These are phyloP conservation scores for Mustela nigripes DNA, from an alignment of 2,113 vertebrate species.

Conservation along the genomic window DNA sequence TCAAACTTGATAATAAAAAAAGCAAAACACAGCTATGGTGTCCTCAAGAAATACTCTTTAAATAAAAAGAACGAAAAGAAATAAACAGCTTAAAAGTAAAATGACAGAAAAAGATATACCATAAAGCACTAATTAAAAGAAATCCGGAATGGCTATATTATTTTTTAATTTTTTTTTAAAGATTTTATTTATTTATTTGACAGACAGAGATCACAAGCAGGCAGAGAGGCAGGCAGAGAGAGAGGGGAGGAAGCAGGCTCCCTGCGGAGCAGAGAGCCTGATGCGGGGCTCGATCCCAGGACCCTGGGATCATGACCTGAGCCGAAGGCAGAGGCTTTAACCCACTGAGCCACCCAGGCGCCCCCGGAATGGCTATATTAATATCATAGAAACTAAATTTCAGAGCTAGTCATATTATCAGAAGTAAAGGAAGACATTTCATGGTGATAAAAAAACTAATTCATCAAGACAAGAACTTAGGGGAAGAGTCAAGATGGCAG, in stretches of 20 bases:
- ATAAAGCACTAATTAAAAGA: not conserved
- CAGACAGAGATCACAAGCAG: too few relatives aligned
- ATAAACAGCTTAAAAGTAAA: not conserved
- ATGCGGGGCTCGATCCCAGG: too few relatives aligned
- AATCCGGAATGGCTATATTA: not conserved
- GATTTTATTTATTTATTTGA: too few relatives aligned
- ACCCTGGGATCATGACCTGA: too few relatives aligned
- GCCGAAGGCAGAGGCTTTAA: too few relatives aligned
- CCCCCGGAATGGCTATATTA: not conserved
- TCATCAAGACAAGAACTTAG: not conserved
- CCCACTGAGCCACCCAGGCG: too few relatives aligned
- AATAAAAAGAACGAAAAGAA: not conserved
- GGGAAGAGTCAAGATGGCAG: too few relatives aligned
- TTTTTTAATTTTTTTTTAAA: too few relatives aligned
- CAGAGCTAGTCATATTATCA: not conserved
- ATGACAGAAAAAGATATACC: not conserved
- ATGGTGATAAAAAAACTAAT: not conserved
- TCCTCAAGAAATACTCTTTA: not conserved
- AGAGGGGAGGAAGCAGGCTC: too few relatives aligned
- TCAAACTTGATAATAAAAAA: not conserved
- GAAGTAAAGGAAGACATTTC: not conserved
- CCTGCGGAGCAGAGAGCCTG: too few relatives aligned
- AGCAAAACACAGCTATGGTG: not conserved
- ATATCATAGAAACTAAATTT: not conserved
- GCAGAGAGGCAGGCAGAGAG: too few relatives aligned